A percentile compares a stretch with the other conserved stretches of the same genome.
Conservation (phyloP, 2,113 vertebrate genomes). For the Semnornis frantzii region DNA sequence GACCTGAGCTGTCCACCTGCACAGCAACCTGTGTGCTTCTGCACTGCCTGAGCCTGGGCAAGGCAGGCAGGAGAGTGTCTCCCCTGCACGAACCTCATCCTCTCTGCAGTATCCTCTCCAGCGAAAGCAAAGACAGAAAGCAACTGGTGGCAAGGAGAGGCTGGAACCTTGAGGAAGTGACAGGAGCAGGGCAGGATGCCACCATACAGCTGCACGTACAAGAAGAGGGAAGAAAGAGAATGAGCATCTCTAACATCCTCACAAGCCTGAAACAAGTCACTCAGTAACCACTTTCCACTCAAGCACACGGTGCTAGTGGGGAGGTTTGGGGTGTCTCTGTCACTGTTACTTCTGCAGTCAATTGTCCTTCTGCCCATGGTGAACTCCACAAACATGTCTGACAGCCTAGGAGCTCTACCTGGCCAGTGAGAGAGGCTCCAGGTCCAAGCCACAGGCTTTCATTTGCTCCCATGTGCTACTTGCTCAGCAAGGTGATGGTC, state of each 20-base stretch:
- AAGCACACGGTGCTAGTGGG: background rate
- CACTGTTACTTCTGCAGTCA: background rate
- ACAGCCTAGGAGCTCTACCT: background rate
- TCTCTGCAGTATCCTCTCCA: background rate
- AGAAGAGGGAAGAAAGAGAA: background rate
- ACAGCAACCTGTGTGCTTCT: background rate
- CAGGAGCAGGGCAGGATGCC: background rate
- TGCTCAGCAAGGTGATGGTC: background rate
- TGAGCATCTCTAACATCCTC: fast-evolving
- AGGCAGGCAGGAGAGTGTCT: background rate
- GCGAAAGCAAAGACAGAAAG: background rate
- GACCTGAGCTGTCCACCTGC: background rate
- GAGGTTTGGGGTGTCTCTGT: background rate
- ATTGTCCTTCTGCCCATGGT: background rate
- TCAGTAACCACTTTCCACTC: background rate
- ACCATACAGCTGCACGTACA: fast-evolving
- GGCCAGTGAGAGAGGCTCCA: background rate
- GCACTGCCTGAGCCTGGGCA: background rate
- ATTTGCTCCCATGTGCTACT: background rate
- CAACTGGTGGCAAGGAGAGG: background rate
- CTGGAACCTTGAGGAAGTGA: background rate
- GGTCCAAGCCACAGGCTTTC: background rate
- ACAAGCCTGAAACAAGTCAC: background rate
- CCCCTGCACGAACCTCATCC: background rate
- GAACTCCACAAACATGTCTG: background rate